Percentiles rank a stretch among this genome's conserved stretches.
phyloP scores from a whole-genome alignment of 35 echinoderm and acorn worm genomes.

The Nesometra sesokonis region DNA sequence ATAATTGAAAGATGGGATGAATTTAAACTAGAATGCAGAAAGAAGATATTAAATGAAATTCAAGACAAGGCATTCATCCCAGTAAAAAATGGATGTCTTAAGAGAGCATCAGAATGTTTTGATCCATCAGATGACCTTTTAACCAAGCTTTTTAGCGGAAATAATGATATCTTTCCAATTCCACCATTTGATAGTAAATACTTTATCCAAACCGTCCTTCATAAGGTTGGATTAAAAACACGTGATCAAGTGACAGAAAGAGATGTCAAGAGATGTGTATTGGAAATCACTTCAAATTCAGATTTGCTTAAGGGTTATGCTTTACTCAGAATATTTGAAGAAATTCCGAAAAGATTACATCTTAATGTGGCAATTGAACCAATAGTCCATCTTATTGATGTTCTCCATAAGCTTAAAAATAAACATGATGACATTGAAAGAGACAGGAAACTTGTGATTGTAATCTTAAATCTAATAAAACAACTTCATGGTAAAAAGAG shows the following conservation, averaged over 20 bases:
- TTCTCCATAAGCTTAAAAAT: neutral
- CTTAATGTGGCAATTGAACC: neutral
- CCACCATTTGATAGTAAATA: neutral
- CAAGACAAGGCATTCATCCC: neutral
- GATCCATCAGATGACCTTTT: conserved; percentile 17
- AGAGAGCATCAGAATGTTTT: conserved; percentile 9
- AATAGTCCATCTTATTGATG: neutral
- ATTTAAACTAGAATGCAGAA: neutral
- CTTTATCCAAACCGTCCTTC: neutral
- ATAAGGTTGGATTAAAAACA: conserved; percentile 14
- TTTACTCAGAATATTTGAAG: neutral
- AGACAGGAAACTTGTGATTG: neutral
- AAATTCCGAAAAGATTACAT: conserved; percentile 1
- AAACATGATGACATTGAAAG: neutral
- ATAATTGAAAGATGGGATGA: neutral
- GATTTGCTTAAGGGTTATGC: neutral
- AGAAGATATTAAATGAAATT: neutral
- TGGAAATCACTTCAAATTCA: neutral
- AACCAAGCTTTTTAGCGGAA: neutral
- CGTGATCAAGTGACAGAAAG: neutral
- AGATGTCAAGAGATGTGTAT: neutral
- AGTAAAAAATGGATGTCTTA: neutral
- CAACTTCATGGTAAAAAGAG: neutral
- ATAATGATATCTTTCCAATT: neutral
- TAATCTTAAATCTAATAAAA: neutral